Conservation (phyloP, 2,888 invertebrate species). For the Erebia palarica region DNA sequence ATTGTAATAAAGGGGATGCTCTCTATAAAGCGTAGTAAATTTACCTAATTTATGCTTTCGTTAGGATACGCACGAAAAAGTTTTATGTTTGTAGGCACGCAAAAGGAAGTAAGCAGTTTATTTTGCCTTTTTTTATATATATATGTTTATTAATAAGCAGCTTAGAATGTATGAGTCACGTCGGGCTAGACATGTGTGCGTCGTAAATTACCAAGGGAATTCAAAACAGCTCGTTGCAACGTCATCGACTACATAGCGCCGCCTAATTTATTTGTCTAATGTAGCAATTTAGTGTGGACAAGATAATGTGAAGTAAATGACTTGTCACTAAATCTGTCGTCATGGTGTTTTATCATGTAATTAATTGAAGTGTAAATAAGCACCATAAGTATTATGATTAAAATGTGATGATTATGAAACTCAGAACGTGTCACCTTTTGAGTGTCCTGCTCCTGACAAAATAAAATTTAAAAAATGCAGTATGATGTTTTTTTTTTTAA, state of each 20-base stretch:
- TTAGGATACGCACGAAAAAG: constrained; percentile 78
- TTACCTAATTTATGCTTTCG: constrained; percentile 80
- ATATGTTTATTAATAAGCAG: constrained; percentile 69
- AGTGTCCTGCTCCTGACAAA: too few species aligned
- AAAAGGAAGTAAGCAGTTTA: constrained; percentile 75
- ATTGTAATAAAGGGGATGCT: constrained; percentile 79
- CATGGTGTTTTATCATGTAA: constrained; percentile 17
- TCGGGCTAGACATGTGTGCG: constrained; percentile 50
- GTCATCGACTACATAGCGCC: constrained; percentile 50
- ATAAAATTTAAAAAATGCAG: too few species aligned
- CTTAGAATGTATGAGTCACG: constrained; percentile 66
- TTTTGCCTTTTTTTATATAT: constrained; percentile 56
- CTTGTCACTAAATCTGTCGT: constrained; percentile 23
- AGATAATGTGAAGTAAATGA: constrained; percentile 39
- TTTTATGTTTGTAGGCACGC: constrained; percentile 78
- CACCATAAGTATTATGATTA: background rate
- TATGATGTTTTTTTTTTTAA: too few species aligned
- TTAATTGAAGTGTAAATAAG: constrained; percentile 11
- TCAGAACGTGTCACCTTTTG: too few species aligned
- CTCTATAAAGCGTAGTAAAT: constrained; percentile 73
- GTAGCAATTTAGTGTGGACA: constrained; percentile 46
- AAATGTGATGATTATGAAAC: background rate
- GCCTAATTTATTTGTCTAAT: constrained; percentile 47
- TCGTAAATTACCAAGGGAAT: constrained; percentile 62
- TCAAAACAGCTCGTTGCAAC: constrained; percentile 60